Evolutionary conservation across 2,888 invertebrate species (phyloP), one percentile per base, ranked within the genome.

Genomic region (Oithona nana): DNA sequence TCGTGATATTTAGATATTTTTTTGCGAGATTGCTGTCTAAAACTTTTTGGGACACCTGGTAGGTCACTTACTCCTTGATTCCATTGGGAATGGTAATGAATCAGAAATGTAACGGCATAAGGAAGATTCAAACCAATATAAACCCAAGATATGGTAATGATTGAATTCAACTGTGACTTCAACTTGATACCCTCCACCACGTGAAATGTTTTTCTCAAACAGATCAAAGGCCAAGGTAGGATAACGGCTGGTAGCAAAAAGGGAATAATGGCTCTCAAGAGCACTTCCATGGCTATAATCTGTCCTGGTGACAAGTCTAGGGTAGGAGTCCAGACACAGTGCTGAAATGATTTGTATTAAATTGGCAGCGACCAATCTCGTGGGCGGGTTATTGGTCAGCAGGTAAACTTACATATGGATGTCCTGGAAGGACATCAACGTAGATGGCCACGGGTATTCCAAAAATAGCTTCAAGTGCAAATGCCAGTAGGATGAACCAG

Each of bases 281-380:
- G 6, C 3, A 54, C 16, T 26, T 54, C 54, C 54, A 54, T 54
- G 54, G 54, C 22, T 20, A 24, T 16, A 13, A 54, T 24, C 11
- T 54, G 24, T 2, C 13, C 22, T 16, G 20, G 20, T 20, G 24
- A 24, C 20, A 54, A 22, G 20, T 54, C 24, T 26, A 54, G 20
- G 24, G 54, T 54, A 26, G 54, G 54, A 20, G 54, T 54, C 54
- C 54, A 54, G 16, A 54, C 54, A 11, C 54, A 54, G 11, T 54
- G 54, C 54, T 54, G 16, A 24, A 54, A 54, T 24, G 54, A 16
- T 16, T 11, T 39, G 16, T 39, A 39, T 11, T 39, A 39, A 16
- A 16, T 11, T 39, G 39, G 16, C 16, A 39, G 39, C 39, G 39
- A 39, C 39, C 6, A 6, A 11, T 39, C 16, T 39, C 39, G 6